A percentile compares a stretch with the other conserved stretches of the same genome.
Conservation (phyloP, 2,113 vertebrate species). For the Scophthalmus maximus region DNA sequence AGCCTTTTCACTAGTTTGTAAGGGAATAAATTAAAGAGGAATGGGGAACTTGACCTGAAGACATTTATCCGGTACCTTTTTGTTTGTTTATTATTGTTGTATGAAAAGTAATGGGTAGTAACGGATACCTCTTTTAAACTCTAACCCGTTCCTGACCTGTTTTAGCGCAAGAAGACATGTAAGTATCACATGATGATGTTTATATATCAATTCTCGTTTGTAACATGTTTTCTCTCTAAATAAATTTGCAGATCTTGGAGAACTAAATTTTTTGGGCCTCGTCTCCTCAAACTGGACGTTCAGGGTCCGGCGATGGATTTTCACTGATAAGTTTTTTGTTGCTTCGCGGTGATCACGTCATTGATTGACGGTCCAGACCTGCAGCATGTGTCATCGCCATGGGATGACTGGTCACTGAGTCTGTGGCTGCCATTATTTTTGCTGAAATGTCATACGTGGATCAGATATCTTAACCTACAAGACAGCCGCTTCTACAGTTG, state of each 20-base stretch:
- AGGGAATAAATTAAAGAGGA: no score
- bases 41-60: no score
- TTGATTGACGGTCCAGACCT: not conserved
- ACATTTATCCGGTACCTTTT: no score
- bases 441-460: constrained; percentile 8
- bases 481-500: not conserved
- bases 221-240: constrained; percentile 25
- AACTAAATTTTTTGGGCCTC: not conserved
- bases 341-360: constrained; percentile 1
- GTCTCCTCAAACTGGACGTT: constrained; percentile 24
- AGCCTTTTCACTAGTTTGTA: not conserved
- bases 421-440: constrained; percentile 3
- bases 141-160: not conserved
- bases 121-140: not conserved
- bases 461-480: constrained; percentile 36
- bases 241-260: constrained; percentile 41
- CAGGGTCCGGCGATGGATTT: constrained; percentile 28
- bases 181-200: not conserved
- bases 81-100: no score
- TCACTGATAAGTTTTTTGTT: not conserved
- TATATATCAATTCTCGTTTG: not conserved
- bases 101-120: no score
- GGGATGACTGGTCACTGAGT: constrained; percentile 43
- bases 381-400: constrained; percentile 40
- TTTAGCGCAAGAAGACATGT: not conserved